Evolutionary conservation across 92 coral and sea anemone species (phyloP).

Genomic region (Actinernus sp.): DNA sequence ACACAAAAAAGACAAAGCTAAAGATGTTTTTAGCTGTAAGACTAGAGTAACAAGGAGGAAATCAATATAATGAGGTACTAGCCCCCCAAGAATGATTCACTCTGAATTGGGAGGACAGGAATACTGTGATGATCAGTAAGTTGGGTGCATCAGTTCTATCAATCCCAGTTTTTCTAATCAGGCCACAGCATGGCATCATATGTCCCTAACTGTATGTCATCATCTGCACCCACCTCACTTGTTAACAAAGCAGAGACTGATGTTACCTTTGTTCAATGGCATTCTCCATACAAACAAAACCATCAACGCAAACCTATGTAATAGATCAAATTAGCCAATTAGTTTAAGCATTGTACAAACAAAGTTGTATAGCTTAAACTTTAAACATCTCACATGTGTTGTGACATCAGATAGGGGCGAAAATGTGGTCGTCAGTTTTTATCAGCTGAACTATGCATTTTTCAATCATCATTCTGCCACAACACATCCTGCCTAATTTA

Average conservation of each 20-base stretch:
- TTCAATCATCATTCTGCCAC: constrained; percentile 20
- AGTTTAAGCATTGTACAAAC: no score
- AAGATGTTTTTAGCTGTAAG: no score
- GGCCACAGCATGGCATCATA: constrained; percentile 43
- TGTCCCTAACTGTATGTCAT: constrained; percentile 86
- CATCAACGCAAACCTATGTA: not conserved
- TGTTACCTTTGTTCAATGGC: not conserved
- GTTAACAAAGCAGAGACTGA: no score
- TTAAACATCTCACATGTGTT: not conserved
- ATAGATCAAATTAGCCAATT: no score
- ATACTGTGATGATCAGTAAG: no score
- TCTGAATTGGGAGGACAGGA: no score
- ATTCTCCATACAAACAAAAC: not conserved
- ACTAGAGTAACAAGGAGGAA: no score
- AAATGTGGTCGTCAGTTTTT: constrained; percentile 67
- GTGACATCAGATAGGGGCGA: constrained; percentile 94
- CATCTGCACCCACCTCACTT: constrained; percentile 68
- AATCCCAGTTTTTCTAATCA: constrained; percentile 69
- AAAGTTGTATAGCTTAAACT: not conserved
- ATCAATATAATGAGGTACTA: no score
- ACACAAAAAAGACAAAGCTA: no score
- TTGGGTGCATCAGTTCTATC: constrained; percentile 64
- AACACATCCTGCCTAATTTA: not conserved
- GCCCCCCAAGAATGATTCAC: no score
- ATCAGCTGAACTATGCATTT: constrained; percentile 80